Evolutionary conservation across 2,113 vertebrate genomes (phyloP).

Genomic region (Hippocampus guttulatus): DNA sequence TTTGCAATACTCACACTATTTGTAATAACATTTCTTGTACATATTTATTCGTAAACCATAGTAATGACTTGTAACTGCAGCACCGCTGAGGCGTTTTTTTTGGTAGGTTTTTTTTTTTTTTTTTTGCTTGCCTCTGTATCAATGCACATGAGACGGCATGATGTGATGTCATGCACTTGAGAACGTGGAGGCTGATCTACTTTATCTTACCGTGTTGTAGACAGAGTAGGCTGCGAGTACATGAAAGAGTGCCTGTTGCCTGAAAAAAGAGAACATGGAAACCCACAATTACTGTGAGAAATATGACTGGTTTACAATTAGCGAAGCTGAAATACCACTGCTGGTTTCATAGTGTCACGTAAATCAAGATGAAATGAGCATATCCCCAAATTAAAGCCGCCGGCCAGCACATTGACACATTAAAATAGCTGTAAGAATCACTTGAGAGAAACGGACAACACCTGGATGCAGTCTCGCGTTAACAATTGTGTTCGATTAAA

Average conservation of each 20-base stretch:
- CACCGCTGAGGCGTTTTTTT: no score
- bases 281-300: conserved; percentile 11
- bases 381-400: conserved; percentile 18
- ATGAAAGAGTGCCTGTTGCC: conserved; percentile 87
- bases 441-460: not conserved
- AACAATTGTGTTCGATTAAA: not conserved
- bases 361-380: conserved; percentile 15
- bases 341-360: not conserved
- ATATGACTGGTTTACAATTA: conserved; percentile 16
- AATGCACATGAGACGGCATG: no score
- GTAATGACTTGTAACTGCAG: no score
- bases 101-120: no score
- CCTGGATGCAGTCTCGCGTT: no score
- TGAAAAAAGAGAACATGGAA: conserved; percentile 60
- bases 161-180: not conserved
- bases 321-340: not conserved
- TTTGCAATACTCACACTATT: not conserved
- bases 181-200: not conserved
- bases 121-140: no score
- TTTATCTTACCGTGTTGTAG: conserved; percentile 85
- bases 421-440: conserved; percentile 12
- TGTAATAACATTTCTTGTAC: not conserved
- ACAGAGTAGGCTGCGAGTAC: conserved; percentile 89
- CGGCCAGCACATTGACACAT: conserved; percentile 11
- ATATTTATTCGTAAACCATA: not conserved